Conservation (phyloP, 2,888 invertebrate species). For the Lepidocyrtinus sp. region DNA sequence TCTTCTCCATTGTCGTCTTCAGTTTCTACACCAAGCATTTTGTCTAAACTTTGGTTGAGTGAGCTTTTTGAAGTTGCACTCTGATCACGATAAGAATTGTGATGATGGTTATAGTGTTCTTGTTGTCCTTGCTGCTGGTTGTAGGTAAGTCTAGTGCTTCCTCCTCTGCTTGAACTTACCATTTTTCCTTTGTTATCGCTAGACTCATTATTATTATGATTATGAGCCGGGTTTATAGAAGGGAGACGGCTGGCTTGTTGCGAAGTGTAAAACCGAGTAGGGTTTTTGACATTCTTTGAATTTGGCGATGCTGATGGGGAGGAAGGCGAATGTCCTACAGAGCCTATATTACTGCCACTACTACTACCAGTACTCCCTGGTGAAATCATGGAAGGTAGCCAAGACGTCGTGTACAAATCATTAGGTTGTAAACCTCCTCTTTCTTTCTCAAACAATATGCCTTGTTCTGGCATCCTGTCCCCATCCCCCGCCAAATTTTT, state of each 20-base stretch:
- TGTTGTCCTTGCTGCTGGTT: not conserved
- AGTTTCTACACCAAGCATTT: conserved; percentile 24
- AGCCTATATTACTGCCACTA: conserved; percentile 11
- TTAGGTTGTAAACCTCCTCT: conserved; percentile 31
- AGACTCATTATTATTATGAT: not conserved
- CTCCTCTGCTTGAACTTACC: not conserved
- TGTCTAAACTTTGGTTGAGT: not conserved
- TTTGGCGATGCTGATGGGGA: conserved; percentile 31
- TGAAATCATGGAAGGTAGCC: conserved; percentile 56
- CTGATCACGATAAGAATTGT: not conserved
- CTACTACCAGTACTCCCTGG: conserved; percentile 27
- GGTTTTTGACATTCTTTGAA: not conserved
- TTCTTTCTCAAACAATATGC: conserved; percentile 11
- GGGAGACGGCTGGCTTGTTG: not conserved
- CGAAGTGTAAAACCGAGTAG: not conserved
- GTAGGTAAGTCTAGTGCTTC: not conserved
- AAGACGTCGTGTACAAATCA: conserved; percentile 55
- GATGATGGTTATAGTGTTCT: not conserved
- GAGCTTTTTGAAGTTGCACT: not conserved
- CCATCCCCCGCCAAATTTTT: not conserved
- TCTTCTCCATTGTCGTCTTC: conserved; percentile 43
- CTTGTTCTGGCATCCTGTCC: not conserved
- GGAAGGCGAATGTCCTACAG: conserved; percentile 2
- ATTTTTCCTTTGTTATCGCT: not conserved
- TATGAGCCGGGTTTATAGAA: not conserved